phyloP scores from a whole-genome alignment of 2,888 invertebrate species.

The Punctoribates punctum region DNA sequence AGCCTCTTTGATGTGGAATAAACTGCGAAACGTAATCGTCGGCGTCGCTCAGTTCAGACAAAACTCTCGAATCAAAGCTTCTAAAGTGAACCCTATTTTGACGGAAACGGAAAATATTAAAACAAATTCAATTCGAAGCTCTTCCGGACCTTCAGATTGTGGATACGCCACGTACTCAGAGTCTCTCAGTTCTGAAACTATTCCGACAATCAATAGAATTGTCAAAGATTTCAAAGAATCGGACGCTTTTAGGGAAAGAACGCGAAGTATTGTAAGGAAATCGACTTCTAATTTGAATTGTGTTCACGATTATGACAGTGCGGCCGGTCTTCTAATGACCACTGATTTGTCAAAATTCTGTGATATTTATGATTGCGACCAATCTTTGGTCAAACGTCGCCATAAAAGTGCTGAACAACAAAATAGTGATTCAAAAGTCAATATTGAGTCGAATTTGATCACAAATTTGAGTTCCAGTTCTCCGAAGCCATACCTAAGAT shows the following conservation, averaged over 20 bases:
- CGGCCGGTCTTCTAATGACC: conserved; percentile 61
- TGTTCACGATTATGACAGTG: conserved; percentile 51
- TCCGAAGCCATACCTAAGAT: conserved; percentile 52
- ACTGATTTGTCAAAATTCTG: conserved; percentile 48
- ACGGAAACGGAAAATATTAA: conserved; percentile 14
- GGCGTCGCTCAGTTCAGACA: conserved; percentile 83
- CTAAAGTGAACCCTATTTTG: background rate
- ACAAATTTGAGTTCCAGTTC: background rate
- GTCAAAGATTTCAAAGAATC: conserved; percentile 50
- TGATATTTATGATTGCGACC: background rate
- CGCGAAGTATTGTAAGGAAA: conserved; percentile 65
- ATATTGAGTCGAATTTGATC: conserved; percentile 19
- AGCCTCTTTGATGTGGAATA: conserved; percentile 86
- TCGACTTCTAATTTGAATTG: conserved; percentile 52
- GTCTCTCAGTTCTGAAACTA: conserved; percentile 1
- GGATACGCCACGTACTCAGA: conserved; percentile 8
- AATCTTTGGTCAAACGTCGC: conserved; percentile 34
- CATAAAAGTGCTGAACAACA: conserved; percentile 47
- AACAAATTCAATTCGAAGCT: background rate
- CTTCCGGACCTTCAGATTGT: background rate
- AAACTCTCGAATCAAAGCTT: conserved; percentile 58
- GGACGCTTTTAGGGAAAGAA: conserved; percentile 61
- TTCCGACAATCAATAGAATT: background rate
- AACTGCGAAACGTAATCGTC: conserved; percentile 82
- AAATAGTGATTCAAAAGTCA: conserved; percentile 40